Base-by-base conservation (phyloP, 2,113 vertebrate species). In the Syngnathus scovelli region DNA sequence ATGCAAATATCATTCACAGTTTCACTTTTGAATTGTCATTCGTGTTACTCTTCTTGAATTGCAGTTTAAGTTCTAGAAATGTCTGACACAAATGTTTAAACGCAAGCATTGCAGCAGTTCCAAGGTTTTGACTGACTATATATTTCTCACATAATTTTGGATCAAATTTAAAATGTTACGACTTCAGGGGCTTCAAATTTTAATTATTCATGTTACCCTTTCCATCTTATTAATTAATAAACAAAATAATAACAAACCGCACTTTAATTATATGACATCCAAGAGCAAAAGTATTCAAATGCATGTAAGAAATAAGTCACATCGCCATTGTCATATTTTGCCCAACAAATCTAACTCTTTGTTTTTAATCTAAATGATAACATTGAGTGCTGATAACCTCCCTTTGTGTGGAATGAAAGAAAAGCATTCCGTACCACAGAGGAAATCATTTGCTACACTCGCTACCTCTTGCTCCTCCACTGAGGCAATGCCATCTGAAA, bases 401-500 rank as follows among this genome's bases (percentile, higher is more conserved):
- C 27, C 7, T 15, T 33, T 79, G 55, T 82, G 74, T 38, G 0
- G 55, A 74, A 54, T 70, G 71, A 79, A 80, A 84, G 61, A 68
- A 71, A 77, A 70, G 6, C 64, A 70, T 64, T 66, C 43, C 48
- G 65, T 75, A 76, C 68, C 69, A 27, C 19, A 77, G 62, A 81
- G 63, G 56, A 63, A 75, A 68, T 78, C 67, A 33, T 58, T 56
- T 33, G 23, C 27, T 61, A 1, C 19, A 19, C 44, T 60, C n/a
- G 6, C 43, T 13, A 52, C 38, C 64, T 8, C 48, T 39, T 63
- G 66, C 59, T 27, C 41, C 61, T 67, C 75, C 80, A 83, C 82
- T 87, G 87, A 85, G 84, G 80, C 84, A 85, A 74, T 75, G 79
- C 74, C 82, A 85, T 88, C 81, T 77, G 60, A 86, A 89, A 85